phyloP scores from a whole-genome alignment of 2,113 vertebrate species.

The Mellivora capensis region DNA sequence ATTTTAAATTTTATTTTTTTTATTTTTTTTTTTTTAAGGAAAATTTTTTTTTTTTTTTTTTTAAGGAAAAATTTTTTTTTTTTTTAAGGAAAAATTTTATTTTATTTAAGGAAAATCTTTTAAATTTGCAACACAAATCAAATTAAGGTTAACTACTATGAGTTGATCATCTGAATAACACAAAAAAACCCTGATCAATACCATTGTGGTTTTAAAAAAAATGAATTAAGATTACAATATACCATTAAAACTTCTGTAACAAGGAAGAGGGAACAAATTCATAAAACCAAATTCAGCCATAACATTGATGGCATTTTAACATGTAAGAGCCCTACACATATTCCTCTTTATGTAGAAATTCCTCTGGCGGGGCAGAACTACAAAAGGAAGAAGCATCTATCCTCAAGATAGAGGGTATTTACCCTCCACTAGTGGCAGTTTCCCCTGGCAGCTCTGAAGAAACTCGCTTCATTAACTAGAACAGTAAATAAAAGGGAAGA shows the following conservation, averaged over 20 bases:
- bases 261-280: not conserved
- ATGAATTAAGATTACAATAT: not conserved
- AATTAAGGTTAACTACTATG: not conserved
- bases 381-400: not conserved
- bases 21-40: no score
- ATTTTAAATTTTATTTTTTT: not conserved
- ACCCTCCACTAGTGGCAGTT: not conserved
- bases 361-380: not conserved
- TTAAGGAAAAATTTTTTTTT: conserved; percentile 3
- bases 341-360: not conserved
- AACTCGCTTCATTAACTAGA: not conserved
- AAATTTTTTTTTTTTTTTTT: not conserved
- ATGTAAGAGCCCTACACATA: not conserved
- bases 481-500: not conserved
- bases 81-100: no score
- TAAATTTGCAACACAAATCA: not conserved
- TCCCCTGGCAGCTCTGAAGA: not conserved
- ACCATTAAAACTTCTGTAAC: not conserved
- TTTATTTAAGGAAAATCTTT: not conserved
- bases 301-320: not conserved
- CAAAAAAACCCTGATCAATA: not conserved
- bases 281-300: not conserved
- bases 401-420: not conserved
- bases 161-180: not conserved
- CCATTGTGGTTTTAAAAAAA: not conserved